Evolutionary conservation across 64 coral and sea anemone species (phyloP).

Genomic region (Montipora foliosa): DNA sequence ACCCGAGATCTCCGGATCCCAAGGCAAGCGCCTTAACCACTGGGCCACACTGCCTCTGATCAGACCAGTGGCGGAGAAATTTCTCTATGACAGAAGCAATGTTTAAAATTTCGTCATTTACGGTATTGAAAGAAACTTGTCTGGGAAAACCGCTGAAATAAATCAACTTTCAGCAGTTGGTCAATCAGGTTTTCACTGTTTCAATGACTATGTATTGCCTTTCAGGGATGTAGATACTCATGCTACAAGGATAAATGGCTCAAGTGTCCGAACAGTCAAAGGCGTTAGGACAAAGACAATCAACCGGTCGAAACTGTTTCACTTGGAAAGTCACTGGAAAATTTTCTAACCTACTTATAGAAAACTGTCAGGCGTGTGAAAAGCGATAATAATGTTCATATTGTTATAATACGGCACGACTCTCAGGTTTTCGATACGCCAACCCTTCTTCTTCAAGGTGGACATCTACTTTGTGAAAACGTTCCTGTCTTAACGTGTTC

Average conservation of each 20-base stretch:
- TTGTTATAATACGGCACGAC: background rate
- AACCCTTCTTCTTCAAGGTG: constrained; percentile 11
- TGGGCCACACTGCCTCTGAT: background rate
- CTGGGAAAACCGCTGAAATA: constrained; percentile 52
- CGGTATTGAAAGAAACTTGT: constrained; percentile 73
- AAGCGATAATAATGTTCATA: background rate
- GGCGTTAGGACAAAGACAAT: constrained; percentile 23
- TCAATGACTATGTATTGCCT: background rate
- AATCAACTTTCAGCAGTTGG: constrained; percentile 55
- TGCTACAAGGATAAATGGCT: constrained; percentile 46
- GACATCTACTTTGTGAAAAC: constrained; percentile 5
- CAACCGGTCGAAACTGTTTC: background rate
- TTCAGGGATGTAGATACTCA: too few species aligned
- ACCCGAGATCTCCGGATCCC: too few species aligned
- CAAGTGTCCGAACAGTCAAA: background rate
- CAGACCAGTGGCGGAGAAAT: constrained; percentile 47
- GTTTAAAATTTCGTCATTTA: constrained; percentile 6
- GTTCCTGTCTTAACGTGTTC: background rate
- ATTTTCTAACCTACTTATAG: constrained; percentile 20
- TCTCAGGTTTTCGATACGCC: constrained; percentile 26
- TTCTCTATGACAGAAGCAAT: constrained; percentile 43
- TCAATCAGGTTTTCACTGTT: constrained; percentile 45
- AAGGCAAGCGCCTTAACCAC: too few species aligned
- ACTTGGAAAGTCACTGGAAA: background rate
- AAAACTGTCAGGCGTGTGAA: background rate